Base-by-base conservation (phyloP, 2,113 vertebrate species). In the Caranx ignobilis region DNA sequence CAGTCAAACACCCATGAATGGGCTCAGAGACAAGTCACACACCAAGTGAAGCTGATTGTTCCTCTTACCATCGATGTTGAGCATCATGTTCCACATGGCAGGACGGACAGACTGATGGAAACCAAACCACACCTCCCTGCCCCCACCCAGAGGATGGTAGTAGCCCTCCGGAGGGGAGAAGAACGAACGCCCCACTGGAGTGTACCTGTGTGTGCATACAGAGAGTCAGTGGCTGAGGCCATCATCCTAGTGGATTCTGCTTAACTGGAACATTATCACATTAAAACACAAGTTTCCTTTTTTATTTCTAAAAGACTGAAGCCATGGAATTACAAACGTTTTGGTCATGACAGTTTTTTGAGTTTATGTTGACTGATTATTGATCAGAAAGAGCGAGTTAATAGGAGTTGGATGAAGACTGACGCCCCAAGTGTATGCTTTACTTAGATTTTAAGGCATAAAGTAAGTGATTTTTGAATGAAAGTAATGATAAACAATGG, bases 11-110 rank as follows among this genome's bases (percentile, higher is more conserved):
- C 45, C 21, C 7, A 62, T 41, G 0, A 39, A 39, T 18, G 62
- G n/a, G 45, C 1, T 41, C 8, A 21, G 19, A 37, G 4, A 6
- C 18, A 21, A n/a, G 12, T 60, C 13, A 16, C 26, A 48, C 37
- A 39, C 34, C 12, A 3, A 3, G 5, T 43, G 19, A 62, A n/a
- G 63, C 2, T 11, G 4, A 26, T 54, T 2, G n/a, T 62, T 32
- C 69, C 13, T 61, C 94, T 48, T 90, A 99, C 98, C 98, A 12
- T 99, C 98, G 0, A 99, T 99, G 88, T 99, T 99, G 75, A 99
- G 97, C 98, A 99, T 99, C 98, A 99, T 99, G 90, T 99, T 99
- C 98, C 98, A 99, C 98, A 99, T 99, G 68, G 97, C 98, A 37
- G 98, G 98, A 37, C 98, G 96, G 92, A 99, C 98, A 0, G 98